Percentiles rank a stretch among this genome's conserved stretches.
Conservation (phyloP, 2,797 vertebrate species). For the Gambelia wislizenii region DNA sequence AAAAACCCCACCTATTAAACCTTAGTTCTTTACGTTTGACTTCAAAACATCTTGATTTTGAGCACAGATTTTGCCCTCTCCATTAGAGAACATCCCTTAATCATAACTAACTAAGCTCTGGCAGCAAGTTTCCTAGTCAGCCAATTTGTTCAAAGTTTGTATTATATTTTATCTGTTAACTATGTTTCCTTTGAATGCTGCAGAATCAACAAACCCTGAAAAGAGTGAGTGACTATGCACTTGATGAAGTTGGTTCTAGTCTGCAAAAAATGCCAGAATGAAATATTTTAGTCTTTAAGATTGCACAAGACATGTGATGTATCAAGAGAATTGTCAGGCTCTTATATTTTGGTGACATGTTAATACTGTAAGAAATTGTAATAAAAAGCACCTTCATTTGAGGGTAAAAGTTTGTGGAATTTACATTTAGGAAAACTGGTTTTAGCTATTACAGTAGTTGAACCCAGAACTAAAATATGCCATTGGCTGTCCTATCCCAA, state of each 20-base stretch:
- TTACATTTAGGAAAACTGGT: neutral
- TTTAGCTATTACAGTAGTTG: neutral
- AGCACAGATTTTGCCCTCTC: slow-evolving; percentile 41
- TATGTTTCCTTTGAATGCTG: slow-evolving; percentile 19
- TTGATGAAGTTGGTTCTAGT: neutral
- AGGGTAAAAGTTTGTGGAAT: slow-evolving; percentile 29
- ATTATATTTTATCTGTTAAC: slow-evolving; percentile 6
- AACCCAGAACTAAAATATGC: neutral
- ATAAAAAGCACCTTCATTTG: slow-evolving; percentile 29
- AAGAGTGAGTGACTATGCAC: neutral
- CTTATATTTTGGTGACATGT: slow-evolving; percentile 3
- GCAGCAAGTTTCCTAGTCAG: slow-evolving; percentile 8
- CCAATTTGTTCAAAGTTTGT: slow-evolving; percentile 59
- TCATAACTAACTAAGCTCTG: slow-evolving; percentile 19
- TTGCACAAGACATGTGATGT: neutral
- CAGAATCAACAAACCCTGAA: neutral
- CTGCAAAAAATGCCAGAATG: neutral
- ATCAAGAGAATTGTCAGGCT: slow-evolving; percentile 30
- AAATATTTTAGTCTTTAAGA: neutral
- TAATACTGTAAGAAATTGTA: slow-evolving; percentile 28
- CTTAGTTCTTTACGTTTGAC: slow-evolving; percentile 69
- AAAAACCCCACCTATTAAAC: slow-evolving; percentile 67
- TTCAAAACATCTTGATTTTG: slow-evolving; percentile 65
- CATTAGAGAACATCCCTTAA: slow-evolving; percentile 20
- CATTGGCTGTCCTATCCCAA: neutral